These are phyloP conservation scores for Mesoclemmys tuberculata DNA, from an alignment of 2,113 vertebrate genomes.

Conservation along the genomic window DNA sequence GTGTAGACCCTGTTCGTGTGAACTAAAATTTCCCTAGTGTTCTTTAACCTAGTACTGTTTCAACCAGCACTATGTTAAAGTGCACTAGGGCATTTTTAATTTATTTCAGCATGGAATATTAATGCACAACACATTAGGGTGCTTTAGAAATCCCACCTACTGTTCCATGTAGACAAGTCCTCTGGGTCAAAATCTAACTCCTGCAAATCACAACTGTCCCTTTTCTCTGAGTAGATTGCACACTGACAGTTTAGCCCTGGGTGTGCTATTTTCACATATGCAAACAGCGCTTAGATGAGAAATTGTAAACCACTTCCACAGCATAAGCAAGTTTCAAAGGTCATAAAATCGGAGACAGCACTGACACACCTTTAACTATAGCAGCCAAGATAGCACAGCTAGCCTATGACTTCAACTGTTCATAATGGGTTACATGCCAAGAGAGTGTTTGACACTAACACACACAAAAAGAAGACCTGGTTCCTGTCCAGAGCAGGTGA, in stretches of 20 bases:
- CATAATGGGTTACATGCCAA: neutral
- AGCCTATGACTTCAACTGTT: neutral
- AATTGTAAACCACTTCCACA: neutral
- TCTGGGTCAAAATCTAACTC: neutral
- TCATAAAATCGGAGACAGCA: neutral
- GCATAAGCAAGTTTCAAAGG: neutral
- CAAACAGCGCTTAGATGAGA: neutral
- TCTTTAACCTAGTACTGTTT: neutral
- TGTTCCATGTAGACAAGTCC: too few species aligned
- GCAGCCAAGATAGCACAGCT: neutral
- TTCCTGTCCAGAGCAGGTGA: neutral
- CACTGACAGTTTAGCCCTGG: neutral
- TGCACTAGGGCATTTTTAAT: neutral
- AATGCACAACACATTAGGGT: neutral
- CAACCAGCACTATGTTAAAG: neutral
- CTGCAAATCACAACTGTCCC: neutral
- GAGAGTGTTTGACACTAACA: neutral
- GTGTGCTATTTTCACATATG: neutral
- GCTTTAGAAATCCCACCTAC: neutral
- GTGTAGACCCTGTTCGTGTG: neutral
- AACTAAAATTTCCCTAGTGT: neutral
- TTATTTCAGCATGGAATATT: neutral
- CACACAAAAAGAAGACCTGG: neutral
- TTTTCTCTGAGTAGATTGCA: neutral
- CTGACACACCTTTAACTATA: neutral